Conservation (phyloP, 2,888 invertebrate genomes). For the Leucophora obtusa region DNA sequence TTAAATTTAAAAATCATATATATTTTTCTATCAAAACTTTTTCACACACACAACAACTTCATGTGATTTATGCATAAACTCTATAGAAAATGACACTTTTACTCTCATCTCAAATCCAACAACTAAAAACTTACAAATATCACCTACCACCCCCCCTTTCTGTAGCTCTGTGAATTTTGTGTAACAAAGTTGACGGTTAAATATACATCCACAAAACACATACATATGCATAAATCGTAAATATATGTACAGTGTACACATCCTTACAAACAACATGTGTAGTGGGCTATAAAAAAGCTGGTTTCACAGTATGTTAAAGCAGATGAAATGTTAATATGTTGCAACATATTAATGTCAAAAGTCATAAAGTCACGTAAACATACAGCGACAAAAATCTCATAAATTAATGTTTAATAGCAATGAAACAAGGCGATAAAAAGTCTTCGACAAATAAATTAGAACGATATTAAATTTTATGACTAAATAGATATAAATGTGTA, state of each 20-base stretch:
- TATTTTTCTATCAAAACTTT: background rate
- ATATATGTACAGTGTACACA: background rate
- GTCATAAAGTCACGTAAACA: slow-evolving; percentile 63
- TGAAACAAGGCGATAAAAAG: slow-evolving; percentile 45
- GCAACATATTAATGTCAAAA: slow-evolving; percentile 59
- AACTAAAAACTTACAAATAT: slow-evolving; percentile 23
- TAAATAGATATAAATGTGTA: slow-evolving; percentile 15
- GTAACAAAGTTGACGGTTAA: background rate
- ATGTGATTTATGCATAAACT: slow-evolving; percentile 44
- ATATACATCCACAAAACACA: background rate
- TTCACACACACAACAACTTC: slow-evolving; percentile 27
- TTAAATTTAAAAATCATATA: background rate
- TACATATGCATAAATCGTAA: too few species aligned
- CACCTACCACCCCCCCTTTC: background rate
- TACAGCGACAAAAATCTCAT: slow-evolving; percentile 57
- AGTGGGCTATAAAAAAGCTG: slow-evolving; percentile 43
- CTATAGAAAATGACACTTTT: slow-evolving; percentile 35
- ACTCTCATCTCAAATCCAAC: slow-evolving; percentile 10
- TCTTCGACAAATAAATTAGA: slow-evolving; percentile 59
- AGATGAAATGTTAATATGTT: slow-evolving; percentile 63
- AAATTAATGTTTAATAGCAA: slow-evolving; percentile 59
- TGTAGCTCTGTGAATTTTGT: slow-evolving; percentile 16
- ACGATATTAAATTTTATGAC: slow-evolving; percentile 58
- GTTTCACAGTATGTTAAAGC: slow-evolving; percentile 42
- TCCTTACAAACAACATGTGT: background rate